Conservation (phyloP, 2,113 vertebrate genomes). For the Mus spicilegus region DNA sequence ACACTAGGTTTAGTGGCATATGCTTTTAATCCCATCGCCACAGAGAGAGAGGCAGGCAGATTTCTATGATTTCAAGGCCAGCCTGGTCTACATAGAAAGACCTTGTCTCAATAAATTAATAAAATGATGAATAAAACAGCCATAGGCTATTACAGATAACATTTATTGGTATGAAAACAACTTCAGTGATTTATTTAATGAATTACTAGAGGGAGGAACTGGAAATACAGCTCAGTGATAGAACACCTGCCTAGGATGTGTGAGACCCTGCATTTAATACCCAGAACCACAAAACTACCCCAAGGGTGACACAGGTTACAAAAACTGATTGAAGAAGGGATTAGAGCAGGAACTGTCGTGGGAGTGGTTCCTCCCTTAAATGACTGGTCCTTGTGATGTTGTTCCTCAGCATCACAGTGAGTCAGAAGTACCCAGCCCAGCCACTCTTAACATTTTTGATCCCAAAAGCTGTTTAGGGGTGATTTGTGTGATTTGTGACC, state of each 20-base stretch:
- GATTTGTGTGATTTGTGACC: not conserved
- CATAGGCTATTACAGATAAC: not conserved
- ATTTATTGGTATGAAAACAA: not conserved
- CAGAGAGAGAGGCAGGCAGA: not conserved
- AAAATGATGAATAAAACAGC: not conserved
- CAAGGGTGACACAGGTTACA: not conserved
- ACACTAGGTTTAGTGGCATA: not conserved
- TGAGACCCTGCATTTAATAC: not conserved
- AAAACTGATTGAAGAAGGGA: not conserved
- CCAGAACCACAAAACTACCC: not conserved
- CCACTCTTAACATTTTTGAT: not conserved
- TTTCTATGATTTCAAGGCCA: not conserved
- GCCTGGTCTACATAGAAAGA: not conserved
- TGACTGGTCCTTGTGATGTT: not conserved
- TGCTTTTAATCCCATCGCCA: not conserved
- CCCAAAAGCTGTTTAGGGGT: not conserved
- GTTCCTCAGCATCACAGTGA: not conserved
- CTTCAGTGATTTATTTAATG: not conserved
- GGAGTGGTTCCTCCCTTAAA: not conserved
- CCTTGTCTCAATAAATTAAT: not conserved
- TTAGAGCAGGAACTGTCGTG: too few relatives aligned
- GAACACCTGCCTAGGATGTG: not conserved
- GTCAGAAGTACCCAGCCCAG: too few relatives aligned
- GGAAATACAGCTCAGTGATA: not conserved
- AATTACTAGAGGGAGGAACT: not conserved